Evolutionary conservation across 2,113 vertebrate species (phyloP).

Genomic region (Paracanthobrama guichenoti): DNA sequence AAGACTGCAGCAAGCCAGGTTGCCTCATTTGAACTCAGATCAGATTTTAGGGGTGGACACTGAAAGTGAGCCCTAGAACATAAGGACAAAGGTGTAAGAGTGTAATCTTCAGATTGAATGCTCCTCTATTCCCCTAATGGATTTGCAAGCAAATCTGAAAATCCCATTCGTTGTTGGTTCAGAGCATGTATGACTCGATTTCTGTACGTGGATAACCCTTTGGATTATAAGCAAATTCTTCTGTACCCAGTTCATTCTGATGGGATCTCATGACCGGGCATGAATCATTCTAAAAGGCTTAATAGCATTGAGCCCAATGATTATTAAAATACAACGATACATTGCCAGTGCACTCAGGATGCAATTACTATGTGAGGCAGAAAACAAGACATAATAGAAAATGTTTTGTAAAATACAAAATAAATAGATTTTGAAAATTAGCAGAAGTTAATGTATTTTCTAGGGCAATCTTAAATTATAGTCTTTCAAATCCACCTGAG

Average conservation of each 20-base stretch:
- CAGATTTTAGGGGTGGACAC: constrained; percentile 15
- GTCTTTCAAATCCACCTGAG: background rate
- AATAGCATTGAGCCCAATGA: constrained; percentile 23
- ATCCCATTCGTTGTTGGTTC: background rate
- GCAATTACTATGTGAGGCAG: constrained; percentile 16
- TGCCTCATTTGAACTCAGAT: constrained; percentile 36
- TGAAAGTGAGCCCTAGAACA: background rate
- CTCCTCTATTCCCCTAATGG: constrained; percentile 16
- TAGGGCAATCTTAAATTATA: background rate
- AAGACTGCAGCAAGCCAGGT: constrained; percentile 11
- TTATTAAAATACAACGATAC: constrained; percentile 29
- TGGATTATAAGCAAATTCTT: constrained; percentile 16
- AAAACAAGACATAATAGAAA: background rate
- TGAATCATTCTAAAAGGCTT: constrained; percentile 34
- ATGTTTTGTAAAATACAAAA: background rate
- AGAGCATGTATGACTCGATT: background rate
- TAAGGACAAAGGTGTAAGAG: background rate
- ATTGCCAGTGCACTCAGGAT: background rate
- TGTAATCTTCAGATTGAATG: background rate
- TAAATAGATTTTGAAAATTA: constrained; percentile 15
- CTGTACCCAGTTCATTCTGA: constrained; percentile 3
- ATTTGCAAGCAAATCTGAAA: background rate
- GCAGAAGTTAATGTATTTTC: background rate
- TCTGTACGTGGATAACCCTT: background rate
- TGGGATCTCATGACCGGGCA: constrained; percentile 16